phyloP scores from a whole-genome alignment of 2,888 invertebrate genomes.

The Thalpophila matura region DNA sequence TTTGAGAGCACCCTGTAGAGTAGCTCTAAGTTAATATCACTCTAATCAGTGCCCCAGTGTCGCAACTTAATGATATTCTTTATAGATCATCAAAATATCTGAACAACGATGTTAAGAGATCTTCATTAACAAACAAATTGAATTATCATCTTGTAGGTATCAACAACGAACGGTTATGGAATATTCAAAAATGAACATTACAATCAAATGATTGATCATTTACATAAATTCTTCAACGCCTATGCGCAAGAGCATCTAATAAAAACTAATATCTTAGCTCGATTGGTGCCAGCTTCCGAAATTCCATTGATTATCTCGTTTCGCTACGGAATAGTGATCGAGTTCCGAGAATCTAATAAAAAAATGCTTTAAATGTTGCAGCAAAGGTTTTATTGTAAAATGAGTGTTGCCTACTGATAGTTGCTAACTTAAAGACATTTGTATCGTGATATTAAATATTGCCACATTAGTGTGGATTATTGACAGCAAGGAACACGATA shows the following conservation, averaged over 20 bases:
- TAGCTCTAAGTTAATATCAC: slow-evolving; percentile 24
- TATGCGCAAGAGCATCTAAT: slow-evolving; percentile 57
- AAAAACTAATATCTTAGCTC: slow-evolving; percentile 65
- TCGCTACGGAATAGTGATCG: slow-evolving; percentile 59
- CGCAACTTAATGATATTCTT: slow-evolving; percentile 27
- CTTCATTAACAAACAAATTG: slow-evolving; percentile 56
- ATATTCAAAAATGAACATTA: slow-evolving; percentile 58
- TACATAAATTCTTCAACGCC: slow-evolving; percentile 74
- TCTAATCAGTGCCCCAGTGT: slow-evolving; percentile 34
- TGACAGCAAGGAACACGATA: background rate
- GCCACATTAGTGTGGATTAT: background rate
- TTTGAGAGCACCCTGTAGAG: slow-evolving; percentile 30
- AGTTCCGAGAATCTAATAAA: slow-evolving; percentile 63
- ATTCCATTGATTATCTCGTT: slow-evolving; percentile 72
- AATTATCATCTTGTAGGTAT: slow-evolving; percentile 39
- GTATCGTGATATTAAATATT: background rate
- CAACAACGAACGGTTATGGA: slow-evolving; percentile 20
- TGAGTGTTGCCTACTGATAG: slow-evolving; percentile 14
- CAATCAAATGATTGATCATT: slow-evolving; percentile 65
- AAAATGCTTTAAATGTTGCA: slow-evolving; percentile 41
- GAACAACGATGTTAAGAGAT: slow-evolving; percentile 29
- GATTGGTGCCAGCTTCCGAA: slow-evolving; percentile 71
- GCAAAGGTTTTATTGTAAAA: slow-evolving; percentile 37
- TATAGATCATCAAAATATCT: slow-evolving; percentile 44
- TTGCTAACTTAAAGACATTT: slow-evolving; percentile 12